A percentile compares a stretch with the other conserved stretches of the same genome.
Conservation (phyloP, 2,888 invertebrate genomes). For the Parnassius mnemosyne region DNA sequence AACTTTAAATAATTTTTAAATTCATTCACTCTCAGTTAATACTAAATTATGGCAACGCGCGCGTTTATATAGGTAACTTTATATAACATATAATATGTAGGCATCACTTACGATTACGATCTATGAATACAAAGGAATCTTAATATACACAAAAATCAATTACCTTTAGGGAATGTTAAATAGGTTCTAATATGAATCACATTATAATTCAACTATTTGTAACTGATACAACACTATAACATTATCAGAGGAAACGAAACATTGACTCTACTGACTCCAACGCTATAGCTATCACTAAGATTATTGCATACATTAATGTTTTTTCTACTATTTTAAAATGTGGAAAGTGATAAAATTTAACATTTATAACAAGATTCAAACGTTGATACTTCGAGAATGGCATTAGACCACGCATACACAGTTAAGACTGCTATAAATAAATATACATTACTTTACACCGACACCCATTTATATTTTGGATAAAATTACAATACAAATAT, state of each 20-base stretch:
- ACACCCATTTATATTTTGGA: conserved; percentile 11
- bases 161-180: conserved; percentile 62
- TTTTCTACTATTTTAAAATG: conserved; percentile 45
- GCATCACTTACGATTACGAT: conserved; percentile 47
- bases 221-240: conserved; percentile 15
- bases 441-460: conserved; percentile 12
- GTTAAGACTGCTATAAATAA: conserved; percentile 26
- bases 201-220: conserved; percentile 20
- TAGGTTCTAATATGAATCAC: conserved; percentile 32
- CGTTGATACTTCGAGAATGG: conserved; percentile 42
- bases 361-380: conserved; percentile 64
- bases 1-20: conserved; percentile 13
- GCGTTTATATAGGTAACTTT: conserved; percentile 70
- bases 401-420: conserved; percentile 37
- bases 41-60: conserved; percentile 74
- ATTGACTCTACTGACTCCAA: conserved; percentile 29
- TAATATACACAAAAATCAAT: conserved; percentile 62
- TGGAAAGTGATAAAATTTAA: conserved; percentile 67
- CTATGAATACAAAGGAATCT: conserved; percentile 50
- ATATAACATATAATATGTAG: conserved; percentile 44
- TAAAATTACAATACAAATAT: conserved; percentile 34
- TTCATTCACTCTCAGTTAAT: conserved; percentile 36
- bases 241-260: conserved; percentile 13
- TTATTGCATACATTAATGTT: conserved; percentile 33
- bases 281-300: conserved; percentile 44